Evolutionary conservation across 2,888 invertebrate genomes (phyloP), one percentile per base, ranked within the genome.

Genomic region (Eulithis prunata): DNA sequence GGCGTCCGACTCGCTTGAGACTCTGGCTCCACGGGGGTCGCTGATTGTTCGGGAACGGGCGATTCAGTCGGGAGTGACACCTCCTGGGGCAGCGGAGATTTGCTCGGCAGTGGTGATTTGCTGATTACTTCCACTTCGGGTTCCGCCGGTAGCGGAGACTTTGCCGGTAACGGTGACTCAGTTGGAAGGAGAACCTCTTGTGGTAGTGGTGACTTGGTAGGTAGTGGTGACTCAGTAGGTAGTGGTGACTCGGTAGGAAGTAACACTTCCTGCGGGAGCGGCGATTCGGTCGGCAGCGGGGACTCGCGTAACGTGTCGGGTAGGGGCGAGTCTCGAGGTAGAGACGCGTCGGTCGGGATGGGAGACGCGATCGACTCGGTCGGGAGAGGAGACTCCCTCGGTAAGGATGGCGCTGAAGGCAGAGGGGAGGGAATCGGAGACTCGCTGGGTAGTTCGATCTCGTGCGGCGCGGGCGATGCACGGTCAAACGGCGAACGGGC

Each of bases 371-470:
- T 47, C 5, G 58, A 36, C 51, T 66, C 66, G 2, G 53, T 49
- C 38, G 59, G 62, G 7, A 67, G 47, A 1, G 66, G 62, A 0
- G 66, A 63, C 14, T 74, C 71, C 47, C 71, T 47, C 10, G 72
- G 72, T 13, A 73, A 57, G 66, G 75, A 69, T 3, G 75, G 74
- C 36, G 75, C 75, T n/a, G 49, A 49, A 11, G 75, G 71, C 7
- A 51, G 59, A 10, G 54, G 57, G n/a, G 58, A 43, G 32, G 66
- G 53, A 8, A 47, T 32, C 12, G 64, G 64, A 2, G 64, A 52
- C 12, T 64, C 69, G 10, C 56, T 57, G 10, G 69, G 66, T 6
- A 59, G 62, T 32, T 56, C 64, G 47, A 62, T 21, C n/a, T 62
- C 59, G 51, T 66, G 64, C 32, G 62, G 62, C 41, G 69, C 62